Conservation (phyloP, 1,140 invertebrate genomes). For the Euura saliciscinereae region DNA sequence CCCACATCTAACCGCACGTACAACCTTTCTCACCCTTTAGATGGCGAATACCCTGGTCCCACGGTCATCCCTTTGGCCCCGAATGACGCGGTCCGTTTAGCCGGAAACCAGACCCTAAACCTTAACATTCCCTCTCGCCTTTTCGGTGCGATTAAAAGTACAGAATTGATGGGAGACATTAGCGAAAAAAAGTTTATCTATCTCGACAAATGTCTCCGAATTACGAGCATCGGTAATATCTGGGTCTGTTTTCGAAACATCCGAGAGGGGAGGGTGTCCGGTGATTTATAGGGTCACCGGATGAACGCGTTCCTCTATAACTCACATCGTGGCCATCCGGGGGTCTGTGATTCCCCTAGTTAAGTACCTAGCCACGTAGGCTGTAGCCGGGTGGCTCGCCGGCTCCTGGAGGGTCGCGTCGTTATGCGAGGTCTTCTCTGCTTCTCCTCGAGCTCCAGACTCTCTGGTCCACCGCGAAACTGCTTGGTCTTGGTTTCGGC, state of each 20-base stretch:
- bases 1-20: neutral
- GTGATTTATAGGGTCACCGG: slow-evolving; percentile 1
- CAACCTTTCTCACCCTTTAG: neutral
- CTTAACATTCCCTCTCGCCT: neutral
- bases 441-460: too few species aligned
- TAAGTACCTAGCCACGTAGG: slow-evolving; percentile 1
- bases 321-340: slow-evolving; percentile 1
- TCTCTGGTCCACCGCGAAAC: neutral
- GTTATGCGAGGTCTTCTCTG: neutral
- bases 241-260: neutral
- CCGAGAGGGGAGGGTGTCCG: neutral
- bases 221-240: slow-evolving; percentile 1
- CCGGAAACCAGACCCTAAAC: neutral
- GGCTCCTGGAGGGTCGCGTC: neutral
- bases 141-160: neutral
- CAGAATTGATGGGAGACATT: too few species aligned
- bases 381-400: neutral
- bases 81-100: neutral
- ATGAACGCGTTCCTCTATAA: slow-evolving; percentile 6
- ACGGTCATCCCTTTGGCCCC: neutral
- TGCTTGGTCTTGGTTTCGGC: neutral
- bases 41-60: neutral
- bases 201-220: neutral
- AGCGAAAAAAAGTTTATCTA: neutral
- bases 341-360: neutral